Conservation (phyloP, 2,113 vertebrate species). For the Nyctereutes procyonoides region DNA sequence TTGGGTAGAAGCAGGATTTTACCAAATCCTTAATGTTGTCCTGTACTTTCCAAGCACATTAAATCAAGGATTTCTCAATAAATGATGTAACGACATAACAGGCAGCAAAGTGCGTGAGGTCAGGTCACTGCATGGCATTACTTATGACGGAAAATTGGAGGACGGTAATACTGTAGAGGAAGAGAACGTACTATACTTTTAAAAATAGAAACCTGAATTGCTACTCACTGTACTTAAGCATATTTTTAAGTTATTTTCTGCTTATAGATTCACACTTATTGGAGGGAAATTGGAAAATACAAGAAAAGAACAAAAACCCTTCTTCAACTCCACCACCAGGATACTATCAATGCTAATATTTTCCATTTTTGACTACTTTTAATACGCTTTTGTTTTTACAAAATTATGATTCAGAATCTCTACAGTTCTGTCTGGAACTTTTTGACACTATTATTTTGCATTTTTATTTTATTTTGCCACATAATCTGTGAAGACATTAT, state of each 20-base stretch:
- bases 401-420: neutral
- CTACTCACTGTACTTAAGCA: neutral
- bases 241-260: conserved; percentile 47
- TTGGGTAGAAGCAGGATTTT: neutral
- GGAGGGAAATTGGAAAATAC: neutral
- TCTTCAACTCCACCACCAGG: neutral
- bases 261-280: neutral
- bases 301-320: neutral
- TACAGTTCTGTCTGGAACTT: neutral
- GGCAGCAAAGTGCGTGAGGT: neutral
- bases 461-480: neutral
- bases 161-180: neutral
- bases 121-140: neutral
- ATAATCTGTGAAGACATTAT: conserved; percentile 1
- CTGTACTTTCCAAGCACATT: neutral
- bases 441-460: neutral
- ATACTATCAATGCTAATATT: neutral
- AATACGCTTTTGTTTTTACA: neutral
- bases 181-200: neutral
- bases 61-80: conserved; percentile 33
- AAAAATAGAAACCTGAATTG: conserved; percentile 32
- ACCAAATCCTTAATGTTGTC: conserved; percentile 36
- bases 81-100: conserved; percentile 46
- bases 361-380: neutral
- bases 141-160: neutral